Conservation (phyloP, 2,113 vertebrate genomes). For the Nerophis ophidion region DNA sequence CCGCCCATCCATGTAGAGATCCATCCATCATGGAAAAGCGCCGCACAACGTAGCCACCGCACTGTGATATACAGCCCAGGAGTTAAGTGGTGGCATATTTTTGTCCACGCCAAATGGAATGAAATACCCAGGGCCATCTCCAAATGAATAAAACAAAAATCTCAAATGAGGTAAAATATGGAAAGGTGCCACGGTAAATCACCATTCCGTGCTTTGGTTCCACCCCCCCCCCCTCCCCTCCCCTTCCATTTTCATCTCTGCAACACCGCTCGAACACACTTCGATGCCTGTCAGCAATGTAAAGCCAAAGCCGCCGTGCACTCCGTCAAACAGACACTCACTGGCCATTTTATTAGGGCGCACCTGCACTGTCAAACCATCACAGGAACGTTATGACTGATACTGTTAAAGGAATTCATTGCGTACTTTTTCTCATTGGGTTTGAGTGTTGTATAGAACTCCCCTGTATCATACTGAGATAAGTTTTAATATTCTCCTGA, state of each 20-base stretch:
- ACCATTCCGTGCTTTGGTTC: constrained; percentile 12
- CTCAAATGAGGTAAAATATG: constrained; percentile 47
- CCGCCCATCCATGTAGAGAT: constrained; percentile 17
- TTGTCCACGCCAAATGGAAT: constrained; percentile 26
- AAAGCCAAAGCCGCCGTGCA: constrained; percentile 39
- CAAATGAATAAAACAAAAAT: constrained; percentile 35
- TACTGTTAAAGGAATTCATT: too few relatives aligned
- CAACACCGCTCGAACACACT: constrained; percentile 26
- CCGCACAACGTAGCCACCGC: constrained; percentile 8
- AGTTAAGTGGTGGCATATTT: constrained; percentile 41
- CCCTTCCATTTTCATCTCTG: constrained; percentile 31
- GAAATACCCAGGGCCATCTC: constrained; percentile 46
- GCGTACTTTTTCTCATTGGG: too few relatives aligned
- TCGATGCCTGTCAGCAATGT: constrained; percentile 48
- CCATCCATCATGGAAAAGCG: constrained; percentile 45
- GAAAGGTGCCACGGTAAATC: constrained; percentile 36
- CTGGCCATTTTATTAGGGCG: too few relatives aligned
- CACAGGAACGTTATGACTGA: too few relatives aligned
- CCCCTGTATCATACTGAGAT: too few relatives aligned
- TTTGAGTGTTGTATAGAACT: too few relatives aligned
- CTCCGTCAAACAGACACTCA: constrained; percentile 22
- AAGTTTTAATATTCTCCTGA: too few relatives aligned
- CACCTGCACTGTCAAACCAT: too few relatives aligned
- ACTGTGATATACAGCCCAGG: constrained; percentile 25
- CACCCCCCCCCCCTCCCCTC: too few relatives aligned